Evolutionary conservation across 2,888 invertebrate species (phyloP), one percentile per base, ranked within the genome.

Genomic region (Alentia gelatinosa): DNA sequence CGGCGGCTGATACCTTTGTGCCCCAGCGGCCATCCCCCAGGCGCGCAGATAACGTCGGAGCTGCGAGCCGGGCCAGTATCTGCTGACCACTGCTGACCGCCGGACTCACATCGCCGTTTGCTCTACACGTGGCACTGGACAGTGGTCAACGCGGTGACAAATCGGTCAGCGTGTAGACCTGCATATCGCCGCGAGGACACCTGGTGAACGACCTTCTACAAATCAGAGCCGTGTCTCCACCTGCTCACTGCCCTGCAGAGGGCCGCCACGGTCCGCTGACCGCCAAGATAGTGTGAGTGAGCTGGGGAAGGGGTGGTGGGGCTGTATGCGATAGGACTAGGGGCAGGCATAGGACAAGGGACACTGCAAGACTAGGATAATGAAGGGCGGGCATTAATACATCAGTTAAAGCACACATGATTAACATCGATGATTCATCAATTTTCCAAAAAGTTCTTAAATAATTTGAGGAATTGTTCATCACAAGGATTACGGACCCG

Each of bases 1-100:
- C 26, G 79, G 79, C 35, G 37, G 79, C 79, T 79, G 79, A 79
- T 79, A 79, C 79, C 79, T 79, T 79, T 79, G 79, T 79, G 79
- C n/a, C 37, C 3, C 30, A 12, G 19, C 19, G 79, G 79, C 39
- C 79, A 39, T 35, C 79, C 79, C 23, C 37, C 79, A 39, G 37
- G n/a, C 39, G 79, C 39, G 23, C 39, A 35, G 79, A 79, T 79
- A 79, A 39, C 12, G 37, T 74, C 79, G 30, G 68, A 4, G 37
- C 37, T 39, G 37, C 1, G 12, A 3, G 79, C 19, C 39, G 19
- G 37, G 35, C 79, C 23, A 12, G 39, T 79, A 79, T 79, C 79
- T 79, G 39, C 74, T 33, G 74, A 26, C 74, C 74, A 39, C 79
- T 26, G 37, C 79, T 39, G 79, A 37, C 79, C 37, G n/a, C 39